Percentiles rank a stretch among this genome's conserved stretches.
Conservation (phyloP, 2,888 invertebrate species). For the Digitonthophagus gazella region DNA sequence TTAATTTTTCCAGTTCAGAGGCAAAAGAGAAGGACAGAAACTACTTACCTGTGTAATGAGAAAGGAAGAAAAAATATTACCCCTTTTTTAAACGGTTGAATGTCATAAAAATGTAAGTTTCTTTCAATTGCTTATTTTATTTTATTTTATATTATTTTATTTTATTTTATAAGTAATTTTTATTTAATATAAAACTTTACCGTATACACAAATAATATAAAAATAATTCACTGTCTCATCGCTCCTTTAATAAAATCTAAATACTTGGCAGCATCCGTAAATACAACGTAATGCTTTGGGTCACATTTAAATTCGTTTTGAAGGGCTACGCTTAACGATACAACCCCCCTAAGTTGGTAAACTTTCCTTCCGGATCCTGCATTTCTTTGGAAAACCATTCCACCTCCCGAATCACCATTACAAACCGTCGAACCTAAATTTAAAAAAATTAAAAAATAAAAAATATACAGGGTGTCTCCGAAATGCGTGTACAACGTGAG, state of each 20-base stretch:
- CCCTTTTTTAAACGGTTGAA: too few relatives aligned
- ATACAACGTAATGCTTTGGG: constrained; percentile 58
- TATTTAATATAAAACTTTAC: neutral
- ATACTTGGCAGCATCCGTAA: too few relatives aligned
- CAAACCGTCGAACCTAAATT: constrained; percentile 58
- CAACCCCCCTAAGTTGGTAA: constrained; percentile 52
- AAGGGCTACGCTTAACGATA: constrained; percentile 59
- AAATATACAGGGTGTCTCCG: too few relatives aligned
- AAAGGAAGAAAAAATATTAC: too few relatives aligned
- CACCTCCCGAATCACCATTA: constrained; percentile 52
- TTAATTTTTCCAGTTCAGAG: too few relatives aligned
- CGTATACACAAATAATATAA: neutral
- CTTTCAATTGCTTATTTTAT: too few relatives aligned
- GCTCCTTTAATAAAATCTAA: constrained; percentile 51
- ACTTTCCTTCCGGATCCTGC: constrained; percentile 34
- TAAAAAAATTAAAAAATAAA: neutral
- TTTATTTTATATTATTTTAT: neutral
- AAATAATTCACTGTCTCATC: constrained; percentile 19
- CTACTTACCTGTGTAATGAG: too few relatives aligned
- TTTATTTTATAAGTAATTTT: neutral
- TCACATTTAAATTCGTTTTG: constrained; percentile 61
- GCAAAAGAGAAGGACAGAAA: too few relatives aligned
- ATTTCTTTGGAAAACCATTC: constrained; percentile 47
- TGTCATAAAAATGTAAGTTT: too few relatives aligned
- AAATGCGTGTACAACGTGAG: too few relatives aligned